Conservation (phyloP, 2,888 invertebrate species). For the Caenorhabditis uteleia region DNA sequence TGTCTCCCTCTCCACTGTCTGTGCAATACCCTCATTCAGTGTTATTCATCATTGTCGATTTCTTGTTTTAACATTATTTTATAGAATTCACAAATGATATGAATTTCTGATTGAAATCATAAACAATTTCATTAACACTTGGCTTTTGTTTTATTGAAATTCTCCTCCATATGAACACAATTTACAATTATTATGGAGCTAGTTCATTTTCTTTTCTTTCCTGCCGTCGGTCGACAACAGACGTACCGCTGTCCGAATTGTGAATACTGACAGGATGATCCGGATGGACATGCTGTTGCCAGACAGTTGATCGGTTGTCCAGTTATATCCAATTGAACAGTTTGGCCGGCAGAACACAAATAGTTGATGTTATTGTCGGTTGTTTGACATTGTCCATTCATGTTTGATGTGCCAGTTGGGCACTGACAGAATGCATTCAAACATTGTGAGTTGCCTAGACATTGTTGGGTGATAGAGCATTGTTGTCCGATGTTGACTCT, state of each 20-base stretch:
- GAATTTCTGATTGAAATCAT: too few relatives aligned
- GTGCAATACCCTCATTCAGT: too few relatives aligned
- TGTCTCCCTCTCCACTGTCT: too few relatives aligned
- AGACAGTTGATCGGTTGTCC: constrained; percentile 41
- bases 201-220: too few relatives aligned
- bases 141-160: too few relatives aligned
- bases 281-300: constrained; percentile 35
- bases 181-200: too few relatives aligned
- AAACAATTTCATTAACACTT: too few relatives aligned
- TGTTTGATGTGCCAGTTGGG: constrained; percentile 22
- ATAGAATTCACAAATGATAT: too few relatives aligned
- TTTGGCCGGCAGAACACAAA: constrained; percentile 19
- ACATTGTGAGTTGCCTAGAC: constrained; percentile 37
- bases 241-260: constrained; percentile 29
- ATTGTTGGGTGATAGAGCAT: constrained; percentile 52
- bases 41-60: too few relatives aligned
- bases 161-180: too few relatives aligned
- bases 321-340: constrained; percentile 18
- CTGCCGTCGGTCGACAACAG: constrained; percentile 30
- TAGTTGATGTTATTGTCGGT: constrained; percentile 53
- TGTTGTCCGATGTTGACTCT: constrained; percentile 38
- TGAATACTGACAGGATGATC: constrained; percentile 38
- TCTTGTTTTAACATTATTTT: too few relatives aligned
- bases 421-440: constrained; percentile 34
- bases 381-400: constrained; percentile 32